Evolutionary conservation across 2,113 vertebrate genomes (phyloP).

Genomic region (Laterallus jamaicensis): DNA sequence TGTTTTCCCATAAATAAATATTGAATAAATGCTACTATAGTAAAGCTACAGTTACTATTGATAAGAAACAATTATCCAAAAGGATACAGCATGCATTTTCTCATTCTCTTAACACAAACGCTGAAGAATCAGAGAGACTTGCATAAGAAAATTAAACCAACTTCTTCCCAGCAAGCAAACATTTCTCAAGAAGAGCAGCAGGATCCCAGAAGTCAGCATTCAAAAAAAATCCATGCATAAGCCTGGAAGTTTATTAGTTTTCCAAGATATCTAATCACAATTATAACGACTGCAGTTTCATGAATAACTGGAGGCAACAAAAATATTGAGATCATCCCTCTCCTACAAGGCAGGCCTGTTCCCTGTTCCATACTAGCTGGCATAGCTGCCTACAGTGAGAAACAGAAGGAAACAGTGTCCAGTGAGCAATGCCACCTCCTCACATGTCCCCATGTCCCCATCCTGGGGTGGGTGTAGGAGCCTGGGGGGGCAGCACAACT

Average conservation of each 20-base stretch:
- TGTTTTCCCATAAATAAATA: background rate
- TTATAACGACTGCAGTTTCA: background rate
- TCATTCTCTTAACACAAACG: background rate
- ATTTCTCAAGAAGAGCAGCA: background rate
- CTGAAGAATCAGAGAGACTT: background rate
- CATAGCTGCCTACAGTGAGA: background rate
- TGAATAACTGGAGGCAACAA: background rate
- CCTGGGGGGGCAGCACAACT: too few species aligned
- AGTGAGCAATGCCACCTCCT: too few species aligned
- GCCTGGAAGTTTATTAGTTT: background rate
- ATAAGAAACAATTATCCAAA: background rate
- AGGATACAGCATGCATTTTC: background rate
- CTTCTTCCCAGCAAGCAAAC: background rate
- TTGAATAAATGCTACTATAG: background rate
- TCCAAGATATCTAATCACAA: background rate
- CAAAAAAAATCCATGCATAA: background rate
- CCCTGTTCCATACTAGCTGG: background rate
- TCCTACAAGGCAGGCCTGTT: background rate
- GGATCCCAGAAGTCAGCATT: background rate
- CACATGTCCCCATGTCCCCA: too few species aligned
- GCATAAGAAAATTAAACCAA: background rate
- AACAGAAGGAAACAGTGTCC: too few species aligned
- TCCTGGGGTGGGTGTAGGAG: too few species aligned
- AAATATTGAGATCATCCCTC: background rate
- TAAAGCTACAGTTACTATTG: background rate